Conservation (phyloP, 53 echinoderm and acorn worm genomes). For the Holothuria leucospilota region DNA sequence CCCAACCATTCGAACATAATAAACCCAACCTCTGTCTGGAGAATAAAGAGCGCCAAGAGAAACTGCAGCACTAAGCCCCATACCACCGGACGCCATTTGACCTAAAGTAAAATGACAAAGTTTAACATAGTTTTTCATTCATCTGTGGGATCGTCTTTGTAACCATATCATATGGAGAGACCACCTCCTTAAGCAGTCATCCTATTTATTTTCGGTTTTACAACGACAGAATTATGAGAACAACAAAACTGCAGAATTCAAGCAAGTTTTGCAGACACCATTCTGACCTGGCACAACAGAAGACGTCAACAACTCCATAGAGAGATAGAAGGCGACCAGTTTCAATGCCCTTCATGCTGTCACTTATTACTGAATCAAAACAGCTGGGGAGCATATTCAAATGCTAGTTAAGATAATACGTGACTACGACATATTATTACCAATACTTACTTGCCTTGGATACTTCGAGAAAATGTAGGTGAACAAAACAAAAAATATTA, state of each 20-base stretch:
- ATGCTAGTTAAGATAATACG: too few relatives aligned
- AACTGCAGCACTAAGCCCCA: slow-evolving; percentile 98
- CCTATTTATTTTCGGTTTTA: neutral
- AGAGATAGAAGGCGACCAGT: neutral
- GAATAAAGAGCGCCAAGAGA: slow-evolving; percentile 85
- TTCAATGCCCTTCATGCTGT: neutral
- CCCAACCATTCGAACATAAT: slow-evolving; percentile 85
- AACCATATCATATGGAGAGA: too few relatives aligned
- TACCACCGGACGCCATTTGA: slow-evolving; percentile 96
- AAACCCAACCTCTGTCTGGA: slow-evolving; percentile 82
- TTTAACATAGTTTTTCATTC: too few relatives aligned
- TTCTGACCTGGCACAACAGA: too few relatives aligned
- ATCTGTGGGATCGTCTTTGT: too few relatives aligned
- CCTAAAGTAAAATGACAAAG: slow-evolving; percentile 44
- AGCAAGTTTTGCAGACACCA: too few relatives aligned
- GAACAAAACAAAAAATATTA: slow-evolving; percentile 71
- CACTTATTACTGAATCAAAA: neutral
- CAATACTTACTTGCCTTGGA: slow-evolving; percentile 75
- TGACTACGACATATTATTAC: too few relatives aligned
- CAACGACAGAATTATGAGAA: neutral
- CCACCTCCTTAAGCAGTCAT: too few relatives aligned
- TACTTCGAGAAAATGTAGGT: slow-evolving; percentile 85
- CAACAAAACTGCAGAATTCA: too few relatives aligned
- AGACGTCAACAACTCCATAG: neutral
- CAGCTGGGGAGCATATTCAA: neutral